Percentiles rank a stretch among this genome's conserved stretches.
Evolutionary conservation across 2,797 vertebrate species (phyloP).

Genomic region (Catamblyrhynchus diadema): DNA sequence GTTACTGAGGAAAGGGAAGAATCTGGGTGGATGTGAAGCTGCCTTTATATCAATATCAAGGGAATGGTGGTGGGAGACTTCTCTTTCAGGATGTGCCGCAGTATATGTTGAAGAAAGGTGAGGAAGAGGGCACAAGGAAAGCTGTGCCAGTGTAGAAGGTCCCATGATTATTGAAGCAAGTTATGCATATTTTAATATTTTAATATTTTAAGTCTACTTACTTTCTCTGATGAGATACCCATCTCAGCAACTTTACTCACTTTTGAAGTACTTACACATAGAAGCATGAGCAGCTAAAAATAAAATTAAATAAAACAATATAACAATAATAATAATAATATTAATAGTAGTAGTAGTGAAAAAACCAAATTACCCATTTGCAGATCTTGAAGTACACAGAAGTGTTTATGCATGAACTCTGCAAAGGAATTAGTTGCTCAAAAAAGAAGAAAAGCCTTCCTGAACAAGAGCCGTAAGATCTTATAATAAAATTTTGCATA

Average conservation of each 20-base stretch:
- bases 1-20: conserved; percentile 67
- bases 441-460: neutral
- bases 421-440: neutral
- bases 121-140: conserved; percentile 23
- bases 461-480: neutral
- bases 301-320: neutral
- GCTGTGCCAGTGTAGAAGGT: neutral
- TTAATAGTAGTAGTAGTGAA: neutral
- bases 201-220: neutral
- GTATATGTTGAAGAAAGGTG: conserved; percentile 11
- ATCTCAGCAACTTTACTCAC: neutral
- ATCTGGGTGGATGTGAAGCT: conserved; percentile 55
- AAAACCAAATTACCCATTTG: neutral
- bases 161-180: neutral
- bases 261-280: neutral
- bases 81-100: conserved; percentile 45
- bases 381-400: neutral
- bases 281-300: neutral
- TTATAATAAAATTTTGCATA: neutral
- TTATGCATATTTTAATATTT: neutral
- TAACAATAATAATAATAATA: fast-evolving
- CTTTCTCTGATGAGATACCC: neutral
- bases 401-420: neutral
- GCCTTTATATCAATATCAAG: conserved; percentile 58
- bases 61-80: conserved; percentile 2